A percentile compares a stretch with the other conserved stretches of the same genome.
These are phyloP conservation scores for Pseudolaguvia tuberculata DNA, from an alignment of 2,113 vertebrate genomes.

Conservation along the genomic window DNA sequence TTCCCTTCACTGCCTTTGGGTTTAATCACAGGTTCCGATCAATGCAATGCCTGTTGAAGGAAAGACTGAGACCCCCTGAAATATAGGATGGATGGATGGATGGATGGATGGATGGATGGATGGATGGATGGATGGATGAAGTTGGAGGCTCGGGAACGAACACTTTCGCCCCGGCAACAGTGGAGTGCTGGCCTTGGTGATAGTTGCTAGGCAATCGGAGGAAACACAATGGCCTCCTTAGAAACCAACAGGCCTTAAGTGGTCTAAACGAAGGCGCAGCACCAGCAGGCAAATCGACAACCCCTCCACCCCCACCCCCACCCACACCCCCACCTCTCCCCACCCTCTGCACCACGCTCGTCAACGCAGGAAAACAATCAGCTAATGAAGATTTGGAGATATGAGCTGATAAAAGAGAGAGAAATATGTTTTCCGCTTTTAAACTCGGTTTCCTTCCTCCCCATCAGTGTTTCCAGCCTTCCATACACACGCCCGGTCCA, in stretches of 20 bases:
- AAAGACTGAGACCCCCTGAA: slow-evolving; percentile 66
- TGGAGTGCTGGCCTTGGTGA: slow-evolving; percentile 74
- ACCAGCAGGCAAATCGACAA: slow-evolving; percentile 46
- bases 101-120: too few relatives aligned
- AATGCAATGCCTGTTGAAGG: slow-evolving; percentile 61
- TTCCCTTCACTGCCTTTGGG: too few relatives aligned
- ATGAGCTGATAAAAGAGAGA: not conserved
- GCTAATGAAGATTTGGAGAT: not conserved
- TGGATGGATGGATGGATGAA: slow-evolving; percentile 58
- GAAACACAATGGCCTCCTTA: slow-evolving; percentile 75
- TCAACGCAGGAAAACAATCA: not conserved
- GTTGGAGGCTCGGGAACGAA: slow-evolving; percentile 61
- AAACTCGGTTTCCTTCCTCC: not conserved
- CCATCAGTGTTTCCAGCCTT: not conserved
- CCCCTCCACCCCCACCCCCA: not conserved
- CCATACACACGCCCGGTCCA: not conserved
- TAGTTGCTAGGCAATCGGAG: slow-evolving; percentile 74
- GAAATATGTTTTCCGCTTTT: not conserved
- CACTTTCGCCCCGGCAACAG: slow-evolving; percentile 70
- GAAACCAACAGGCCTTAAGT: slow-evolving; percentile 75
- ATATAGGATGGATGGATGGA: slow-evolving; percentile 55
- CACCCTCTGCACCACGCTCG: not conserved
- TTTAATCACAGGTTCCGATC: not conserved
- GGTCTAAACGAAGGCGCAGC: slow-evolving; percentile 63
- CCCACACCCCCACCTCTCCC: too few relatives aligned